Base-by-base conservation (phyloP, 2,888 invertebrate species). In the Sialis fuliginosa region DNA sequence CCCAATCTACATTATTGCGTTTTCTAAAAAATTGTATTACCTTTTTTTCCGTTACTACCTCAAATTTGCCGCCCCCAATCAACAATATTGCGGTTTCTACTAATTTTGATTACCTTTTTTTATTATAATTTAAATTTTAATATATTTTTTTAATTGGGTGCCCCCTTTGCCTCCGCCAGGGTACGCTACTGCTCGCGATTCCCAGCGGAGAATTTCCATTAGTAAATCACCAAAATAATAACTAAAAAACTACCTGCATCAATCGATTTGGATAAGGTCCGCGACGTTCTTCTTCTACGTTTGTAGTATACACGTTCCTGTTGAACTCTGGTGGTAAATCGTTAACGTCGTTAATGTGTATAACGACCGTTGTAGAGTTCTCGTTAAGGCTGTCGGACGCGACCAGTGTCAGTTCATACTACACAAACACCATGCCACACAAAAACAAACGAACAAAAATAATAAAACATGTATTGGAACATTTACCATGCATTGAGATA, bases 361-460 rank as follows among this genome's bases (percentile, higher is more conserved):
- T 81, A 58, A 85, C 75, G 55, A 91, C 83, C 50, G 75, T 78
- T 55, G 89, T 89, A 57, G 77, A 78, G 71, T 85, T 87, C 69
- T 91, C 90, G 73, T 87, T 87, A 66, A 86, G 77, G 63, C 88
- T 87, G 70, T 88, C 86, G 53, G 90, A 88, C 51, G 87, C 87
- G 63, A 89, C 87, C 74, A 87, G 75, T 64, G 84, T 83, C 71
- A 88, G 74, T 69, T 85, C 84, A 71, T 87, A 88, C 83, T 87
- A 74, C 61, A 64, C 69, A 70, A 70, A 71, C 71, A 22, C 45
- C 55, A 60, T 65, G 57, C 57, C 54, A 58, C 53, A 56, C 43
- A 32, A 35, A 37, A 44, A 42, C 34, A 54, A 55, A 53, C 51
- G 53, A 51, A 52, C 52, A 48, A 55, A 51, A 54, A 54, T 53